Percentiles rank a stretch among this genome's conserved stretches.
These are phyloP conservation scores for Antitype chi DNA, from an alignment of 2,888 invertebrate genomes.

Conservation along the genomic window DNA sequence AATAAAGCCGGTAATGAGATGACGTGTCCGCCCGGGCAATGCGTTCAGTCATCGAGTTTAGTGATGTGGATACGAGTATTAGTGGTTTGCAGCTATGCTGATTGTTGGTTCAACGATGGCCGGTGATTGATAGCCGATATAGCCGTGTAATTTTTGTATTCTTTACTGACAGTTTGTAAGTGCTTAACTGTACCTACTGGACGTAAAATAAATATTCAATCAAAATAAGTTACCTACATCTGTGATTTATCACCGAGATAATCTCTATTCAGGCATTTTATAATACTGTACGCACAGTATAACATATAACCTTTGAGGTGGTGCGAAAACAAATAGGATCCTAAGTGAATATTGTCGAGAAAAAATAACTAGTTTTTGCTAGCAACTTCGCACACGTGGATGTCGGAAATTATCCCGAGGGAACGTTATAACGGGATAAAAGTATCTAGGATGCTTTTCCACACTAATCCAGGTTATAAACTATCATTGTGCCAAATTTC, in stretches of 20 bases:
- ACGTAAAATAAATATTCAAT: neutral
- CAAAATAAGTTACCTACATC: neutral
- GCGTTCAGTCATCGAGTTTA: conserved; percentile 57
- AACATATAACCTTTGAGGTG: neutral
- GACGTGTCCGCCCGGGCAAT: conserved; percentile 55
- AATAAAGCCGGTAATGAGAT: conserved; percentile 69
- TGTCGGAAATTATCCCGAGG: too few species aligned
- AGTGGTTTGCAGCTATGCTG: conserved; percentile 50
- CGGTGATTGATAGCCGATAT: conserved; percentile 18
- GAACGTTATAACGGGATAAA: too few species aligned
- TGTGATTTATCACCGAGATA: neutral
- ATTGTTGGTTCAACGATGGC: conserved; percentile 37
- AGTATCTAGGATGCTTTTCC: too few species aligned
- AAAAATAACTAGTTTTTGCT: too few species aligned
- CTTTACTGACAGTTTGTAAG: too few species aligned
- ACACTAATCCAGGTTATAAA: too few species aligned
- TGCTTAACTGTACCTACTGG: neutral
- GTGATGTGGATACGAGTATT: conserved; percentile 58
- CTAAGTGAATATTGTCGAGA: too few species aligned
- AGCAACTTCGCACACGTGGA: too few species aligned
- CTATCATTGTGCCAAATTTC: too few species aligned
- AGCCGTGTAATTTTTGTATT: conserved; percentile 8
- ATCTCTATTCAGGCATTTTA: neutral
- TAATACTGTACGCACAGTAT: neutral
- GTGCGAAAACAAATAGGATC: neutral